Conservation (phyloP, 2,113 vertebrate genomes). For the Leptodactylus fuscus region DNA sequence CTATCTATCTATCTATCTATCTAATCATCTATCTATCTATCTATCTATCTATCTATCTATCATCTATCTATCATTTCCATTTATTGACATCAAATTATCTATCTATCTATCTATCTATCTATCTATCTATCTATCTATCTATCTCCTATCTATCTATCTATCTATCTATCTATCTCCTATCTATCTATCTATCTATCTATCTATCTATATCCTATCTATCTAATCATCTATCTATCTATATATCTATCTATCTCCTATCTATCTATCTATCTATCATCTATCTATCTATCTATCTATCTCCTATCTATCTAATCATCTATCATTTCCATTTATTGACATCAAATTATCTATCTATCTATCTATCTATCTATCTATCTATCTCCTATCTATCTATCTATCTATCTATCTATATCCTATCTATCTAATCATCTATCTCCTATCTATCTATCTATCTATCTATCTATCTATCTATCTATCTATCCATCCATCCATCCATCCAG, state of each 20-base stretch:
- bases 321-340: too few relatives aligned
- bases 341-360: background rate
- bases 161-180: background rate
- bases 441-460: background rate
- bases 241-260: background rate
- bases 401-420: background rate
- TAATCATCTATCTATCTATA: background rate
- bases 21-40: background rate
- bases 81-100: background rate
- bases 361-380: background rate
- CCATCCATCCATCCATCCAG: background rate
- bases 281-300: background rate
- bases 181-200: too few relatives aligned
- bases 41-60: background rate
- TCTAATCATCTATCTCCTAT: background rate
- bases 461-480: background rate
- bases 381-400: background rate
- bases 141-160: background rate
- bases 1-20: background rate
- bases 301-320: background rate
- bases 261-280: constrained; percentile 12
- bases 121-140: background rate
- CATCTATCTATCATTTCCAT: background rate
- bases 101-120: background rate
- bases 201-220: too few relatives aligned